phyloP scores from a whole-genome alignment of 1,140 invertebrate species.

The Hylyphantes graminicola region DNA sequence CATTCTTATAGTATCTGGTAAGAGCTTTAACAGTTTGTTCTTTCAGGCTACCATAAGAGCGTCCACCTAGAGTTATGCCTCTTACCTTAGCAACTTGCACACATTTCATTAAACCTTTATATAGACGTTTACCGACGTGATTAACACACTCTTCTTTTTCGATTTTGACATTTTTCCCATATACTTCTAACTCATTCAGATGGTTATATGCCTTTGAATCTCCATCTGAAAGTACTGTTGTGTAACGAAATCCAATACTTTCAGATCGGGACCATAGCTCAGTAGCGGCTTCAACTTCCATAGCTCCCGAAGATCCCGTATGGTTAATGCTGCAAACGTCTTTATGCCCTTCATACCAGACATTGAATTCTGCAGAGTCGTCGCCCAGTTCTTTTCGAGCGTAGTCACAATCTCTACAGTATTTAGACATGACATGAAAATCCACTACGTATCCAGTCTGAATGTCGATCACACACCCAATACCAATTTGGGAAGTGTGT shows the following conservation, averaged over 20 bases:
- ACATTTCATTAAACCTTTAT: background rate
- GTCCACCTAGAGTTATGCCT: background rate
- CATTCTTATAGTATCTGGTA: conserved; percentile 12
- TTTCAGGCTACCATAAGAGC: conserved; percentile 8
- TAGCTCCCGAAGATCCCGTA: too few relatives aligned
- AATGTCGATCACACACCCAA: conserved; percentile 7
- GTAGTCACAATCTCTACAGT: background rate
- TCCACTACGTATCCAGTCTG: conserved; percentile 1
- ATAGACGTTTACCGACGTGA: background rate
- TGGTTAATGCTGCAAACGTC: too few relatives aligned
- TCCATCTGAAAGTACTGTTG: background rate
- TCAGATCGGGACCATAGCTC: background rate
- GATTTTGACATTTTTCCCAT: background rate
- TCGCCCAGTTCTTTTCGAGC: background rate
- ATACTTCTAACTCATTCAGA: background rate
- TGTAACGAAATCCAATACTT: conserved; percentile 8
- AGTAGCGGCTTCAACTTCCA: background rate
- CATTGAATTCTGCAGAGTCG: background rate
- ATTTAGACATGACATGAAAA: background rate
- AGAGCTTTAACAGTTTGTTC: background rate
- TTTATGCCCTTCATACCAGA: background rate
- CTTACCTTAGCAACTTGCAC: background rate
- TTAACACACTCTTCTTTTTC: conserved; percentile 31
- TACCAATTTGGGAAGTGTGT: background rate
- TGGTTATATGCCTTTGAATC: background rate